A percentile compares a stretch with the other conserved stretches of the same genome.
phyloP scores from a whole-genome alignment of 2,888 invertebrate species.

The Monopis laevigella region DNA sequence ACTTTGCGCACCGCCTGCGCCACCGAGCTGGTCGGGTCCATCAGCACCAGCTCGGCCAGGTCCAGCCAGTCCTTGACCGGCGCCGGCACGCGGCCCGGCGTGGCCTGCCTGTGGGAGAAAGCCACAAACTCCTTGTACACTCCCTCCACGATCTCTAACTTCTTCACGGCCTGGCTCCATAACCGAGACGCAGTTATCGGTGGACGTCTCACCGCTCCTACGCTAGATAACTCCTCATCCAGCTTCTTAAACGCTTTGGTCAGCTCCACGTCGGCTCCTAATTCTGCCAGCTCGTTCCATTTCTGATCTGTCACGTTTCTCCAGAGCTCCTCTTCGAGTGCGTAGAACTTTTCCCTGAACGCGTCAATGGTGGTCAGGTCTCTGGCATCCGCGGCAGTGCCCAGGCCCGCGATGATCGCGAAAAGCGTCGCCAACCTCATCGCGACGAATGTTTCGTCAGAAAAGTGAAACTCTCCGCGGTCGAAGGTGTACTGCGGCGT shows the following conservation, averaged over 20 bases:
- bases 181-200: slow-evolving; percentile 57
- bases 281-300: slow-evolving; percentile 35
- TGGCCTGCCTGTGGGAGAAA: slow-evolving; percentile 58
- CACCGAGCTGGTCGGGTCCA: slow-evolving; percentile 69
- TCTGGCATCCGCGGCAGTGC: slow-evolving; percentile 27
- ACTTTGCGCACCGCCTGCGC: slow-evolving; percentile 67
- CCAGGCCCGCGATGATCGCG: slow-evolving; percentile 22
- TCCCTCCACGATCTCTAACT: slow-evolving; percentile 70
- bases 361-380: slow-evolving; percentile 64
- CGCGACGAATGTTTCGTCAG: slow-evolving; percentile 17
- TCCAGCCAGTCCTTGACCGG: slow-evolving; percentile 62
- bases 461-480: not conserved
- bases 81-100: slow-evolving; percentile 44
- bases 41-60: slow-evolving; percentile 71
- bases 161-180: slow-evolving; percentile 71
- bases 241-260: slow-evolving; percentile 67
- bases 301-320: slow-evolving; percentile 46
- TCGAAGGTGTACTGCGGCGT: not conserved
- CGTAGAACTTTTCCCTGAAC: slow-evolving; percentile 66
- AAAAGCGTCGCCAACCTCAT: slow-evolving; percentile 46
- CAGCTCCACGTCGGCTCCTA: slow-evolving; percentile 63
- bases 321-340: slow-evolving; percentile 65
- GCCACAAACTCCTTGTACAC: slow-evolving; percentile 74
- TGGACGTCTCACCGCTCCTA: slow-evolving; percentile 34
- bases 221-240: slow-evolving; percentile 54